A percentile compares a stretch with the other conserved stretches of the same genome.
Conservation (phyloP, 64 coral and sea anemone genomes). For the Cladopsammia gracilis region DNA sequence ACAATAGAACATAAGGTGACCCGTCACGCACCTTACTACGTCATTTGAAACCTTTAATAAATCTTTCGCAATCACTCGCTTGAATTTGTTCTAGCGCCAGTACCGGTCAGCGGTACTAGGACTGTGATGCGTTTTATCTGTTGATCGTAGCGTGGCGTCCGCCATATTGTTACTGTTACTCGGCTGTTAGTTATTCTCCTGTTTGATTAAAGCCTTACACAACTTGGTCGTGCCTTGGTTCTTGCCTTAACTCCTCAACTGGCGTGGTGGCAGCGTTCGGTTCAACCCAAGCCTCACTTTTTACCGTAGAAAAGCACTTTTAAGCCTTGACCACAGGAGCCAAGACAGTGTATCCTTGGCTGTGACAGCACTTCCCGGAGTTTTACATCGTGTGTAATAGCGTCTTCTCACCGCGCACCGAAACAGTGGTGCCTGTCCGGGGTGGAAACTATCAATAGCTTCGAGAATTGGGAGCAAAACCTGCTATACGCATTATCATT, state of each 20-base stretch:
- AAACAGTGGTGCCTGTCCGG: constrained; percentile 47
- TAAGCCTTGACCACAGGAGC: neutral
- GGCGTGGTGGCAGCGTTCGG: neutral
- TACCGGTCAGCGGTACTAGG: no score
- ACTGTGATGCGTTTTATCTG: no score
- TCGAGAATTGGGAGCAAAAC: constrained; percentile 60
- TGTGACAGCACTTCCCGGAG: constrained; percentile 18
- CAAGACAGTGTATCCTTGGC: constrained; percentile 25
- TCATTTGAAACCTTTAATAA: no score
- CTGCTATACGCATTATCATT: constrained; percentile 41
- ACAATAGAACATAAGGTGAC: no score
- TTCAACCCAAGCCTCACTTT: neutral
- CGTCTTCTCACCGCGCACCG: constrained; percentile 34
- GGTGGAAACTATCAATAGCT: constrained; percentile 50
- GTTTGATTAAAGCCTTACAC: no score
- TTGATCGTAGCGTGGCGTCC: no score
- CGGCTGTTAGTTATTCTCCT: no score
- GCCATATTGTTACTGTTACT: no score
- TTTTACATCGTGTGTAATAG: constrained; percentile 10
- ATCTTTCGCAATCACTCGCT: no score
- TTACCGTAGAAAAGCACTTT: neutral
- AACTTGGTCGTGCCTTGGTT: neutral
- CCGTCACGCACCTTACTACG: no score
- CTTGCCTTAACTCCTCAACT: neutral
- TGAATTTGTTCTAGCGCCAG: no score